Conservation (phyloP, 1,140 invertebrate genomes). For the Thaumetopoea pityocampa region DNA sequence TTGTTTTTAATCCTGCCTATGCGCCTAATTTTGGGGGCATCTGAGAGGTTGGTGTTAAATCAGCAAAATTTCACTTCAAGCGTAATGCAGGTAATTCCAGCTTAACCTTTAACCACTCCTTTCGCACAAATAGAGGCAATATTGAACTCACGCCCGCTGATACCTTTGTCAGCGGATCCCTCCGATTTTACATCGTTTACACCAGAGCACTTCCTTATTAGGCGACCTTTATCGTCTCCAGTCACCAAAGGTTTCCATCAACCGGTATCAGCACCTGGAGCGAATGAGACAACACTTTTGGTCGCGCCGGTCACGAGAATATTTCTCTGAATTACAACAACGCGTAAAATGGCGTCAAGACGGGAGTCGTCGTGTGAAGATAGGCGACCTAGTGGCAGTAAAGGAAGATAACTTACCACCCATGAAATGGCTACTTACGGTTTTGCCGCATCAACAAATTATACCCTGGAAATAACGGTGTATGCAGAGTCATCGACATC, state of each 20-base stretch:
- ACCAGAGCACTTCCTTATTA: slow-evolving; percentile 1
- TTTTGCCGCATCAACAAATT: background rate
- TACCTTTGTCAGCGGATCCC: slow-evolving; percentile 2
- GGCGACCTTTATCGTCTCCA: too few species aligned
- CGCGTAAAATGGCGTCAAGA: background rate
- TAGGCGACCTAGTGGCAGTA: background rate
- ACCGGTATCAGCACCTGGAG: too few species aligned
- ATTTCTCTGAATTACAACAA: background rate
- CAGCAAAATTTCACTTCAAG: too few species aligned
- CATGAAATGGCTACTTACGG: background rate
- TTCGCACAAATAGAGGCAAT: too few species aligned
- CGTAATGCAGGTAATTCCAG: too few species aligned
- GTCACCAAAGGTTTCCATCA: too few species aligned
- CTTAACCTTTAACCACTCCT: too few species aligned
- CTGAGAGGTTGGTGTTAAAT: too few species aligned
- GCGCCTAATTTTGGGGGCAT: too few species aligned
- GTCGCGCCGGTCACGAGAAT: background rate
- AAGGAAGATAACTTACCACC: background rate
- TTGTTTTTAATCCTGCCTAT: too few species aligned
- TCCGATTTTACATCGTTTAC: background rate
- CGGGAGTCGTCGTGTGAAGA: background rate
- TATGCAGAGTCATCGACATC: background rate
- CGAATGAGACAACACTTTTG: too few species aligned
- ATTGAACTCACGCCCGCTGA: too few species aligned
- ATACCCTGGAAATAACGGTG: background rate